Conservation (phyloP, 2,888 invertebrate species). For the Corythucha ciliata region DNA sequence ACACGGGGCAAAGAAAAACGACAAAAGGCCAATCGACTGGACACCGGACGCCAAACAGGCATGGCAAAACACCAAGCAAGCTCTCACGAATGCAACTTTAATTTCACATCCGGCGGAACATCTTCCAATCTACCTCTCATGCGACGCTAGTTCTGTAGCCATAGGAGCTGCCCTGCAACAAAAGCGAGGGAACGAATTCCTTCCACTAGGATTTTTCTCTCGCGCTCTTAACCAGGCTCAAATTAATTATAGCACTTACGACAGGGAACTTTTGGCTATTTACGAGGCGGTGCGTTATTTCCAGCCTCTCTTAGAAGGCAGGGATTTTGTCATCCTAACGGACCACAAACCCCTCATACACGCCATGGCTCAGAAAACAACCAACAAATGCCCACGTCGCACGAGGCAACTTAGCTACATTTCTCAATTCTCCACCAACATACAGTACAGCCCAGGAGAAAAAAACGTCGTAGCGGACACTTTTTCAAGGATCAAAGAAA, state of each 20-base stretch:
- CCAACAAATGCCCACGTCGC: slow-evolving; percentile 18
- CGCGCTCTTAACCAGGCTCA: slow-evolving; percentile 34
- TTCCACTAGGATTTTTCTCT: slow-evolving; percentile 31
- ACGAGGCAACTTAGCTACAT: slow-evolving; percentile 15
- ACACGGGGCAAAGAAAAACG: background rate
- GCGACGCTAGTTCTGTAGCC: slow-evolving; percentile 40
- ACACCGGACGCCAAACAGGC: slow-evolving; percentile 30
- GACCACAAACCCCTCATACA: slow-evolving; percentile 24
- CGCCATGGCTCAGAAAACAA: slow-evolving; percentile 22
- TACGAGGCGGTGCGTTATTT: slow-evolving; percentile 25
- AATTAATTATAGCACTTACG: slow-evolving; percentile 41
- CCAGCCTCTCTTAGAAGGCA: slow-evolving; percentile 25
- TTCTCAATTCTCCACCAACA: slow-evolving; percentile 23
- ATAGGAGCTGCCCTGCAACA: slow-evolving; percentile 42
- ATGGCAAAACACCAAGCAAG: slow-evolving; percentile 36
- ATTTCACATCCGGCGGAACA: slow-evolving; percentile 38
- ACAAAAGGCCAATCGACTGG: slow-evolving; percentile 13
- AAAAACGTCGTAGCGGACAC: slow-evolving; percentile 24
- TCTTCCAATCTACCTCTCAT: slow-evolving; percentile 36
- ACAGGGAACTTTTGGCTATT: slow-evolving; percentile 37
- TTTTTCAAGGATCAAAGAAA: slow-evolving; percentile 21
- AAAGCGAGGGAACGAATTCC: slow-evolving; percentile 10
- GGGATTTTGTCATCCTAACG: slow-evolving; percentile 19
- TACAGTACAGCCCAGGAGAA: slow-evolving; percentile 19
- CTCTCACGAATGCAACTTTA: slow-evolving; percentile 36